Evolutionary conservation across 2,797 vertebrate genomes (phyloP), one percentile per base, ranked within the genome.

Genomic region (Chelonia mydas): DNA sequence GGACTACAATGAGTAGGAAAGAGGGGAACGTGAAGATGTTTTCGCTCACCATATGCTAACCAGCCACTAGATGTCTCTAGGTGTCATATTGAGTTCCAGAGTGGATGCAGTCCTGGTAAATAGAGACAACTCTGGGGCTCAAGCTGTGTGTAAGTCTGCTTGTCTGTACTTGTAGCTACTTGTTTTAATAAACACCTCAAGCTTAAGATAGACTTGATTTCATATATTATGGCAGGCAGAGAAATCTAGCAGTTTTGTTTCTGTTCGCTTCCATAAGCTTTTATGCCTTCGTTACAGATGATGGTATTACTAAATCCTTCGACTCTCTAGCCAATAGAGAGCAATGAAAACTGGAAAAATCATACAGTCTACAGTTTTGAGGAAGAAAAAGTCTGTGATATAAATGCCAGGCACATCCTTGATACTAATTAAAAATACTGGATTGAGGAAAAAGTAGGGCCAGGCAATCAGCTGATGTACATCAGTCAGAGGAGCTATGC

Each of bases 361-460:
- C 23, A 51, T 61, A 13, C 4, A 31, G 8, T 86, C 53, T 27
- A 8, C 50, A 86, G 27, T 2, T 49, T 95, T 86, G 65, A 11
- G 41, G 37, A 77, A 85, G 19, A 79, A 0, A 79, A 0, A 79
- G 2, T 1, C 65, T 80, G 27, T 37, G 85, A 87, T 87, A 76
- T 47, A 45, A 68, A 23, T 61, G 54, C 1, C 31, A 33, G 89
- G 89, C 37, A 76, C 28, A 81, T 33, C 17, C 91, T 51, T 17
- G 68, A 1, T 25, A 57, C 7, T 89, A 89, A 90, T 92, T 94
- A 86, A 86, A 90, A 90, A 37, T 37, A n/a, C 17, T 72, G 65
- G 65, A 72, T 5, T 37, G 65, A 23, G 19, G 19, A 21, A 59
- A 37, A 68, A n/a, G 21, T 11, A 89, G 33, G 16, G n/a, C 76